Base-by-base conservation (phyloP, 2,113 vertebrate species). In the Ia io region DNA sequence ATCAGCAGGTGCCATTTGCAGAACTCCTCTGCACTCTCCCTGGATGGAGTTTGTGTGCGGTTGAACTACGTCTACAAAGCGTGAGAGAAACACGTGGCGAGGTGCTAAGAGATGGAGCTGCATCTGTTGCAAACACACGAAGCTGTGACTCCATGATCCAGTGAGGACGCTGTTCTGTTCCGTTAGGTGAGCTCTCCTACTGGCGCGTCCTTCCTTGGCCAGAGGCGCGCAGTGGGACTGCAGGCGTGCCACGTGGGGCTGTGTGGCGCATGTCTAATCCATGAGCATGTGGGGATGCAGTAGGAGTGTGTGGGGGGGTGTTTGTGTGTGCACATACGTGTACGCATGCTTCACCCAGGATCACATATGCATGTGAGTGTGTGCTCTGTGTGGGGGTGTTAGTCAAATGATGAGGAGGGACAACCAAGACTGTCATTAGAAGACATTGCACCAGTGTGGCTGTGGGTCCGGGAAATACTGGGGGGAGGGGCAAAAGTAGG, bases 201-300 rank as follows among this genome's bases (percentile, higher is more conserved):
- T 56, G 9, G 76, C 77, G 0, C 4, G 14, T 12, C 6, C 8
- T 42, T 20, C 30, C 47, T 30, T 6, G 84, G 30, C 16, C 32
- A 40, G 13, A 6, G 0, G 1, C 6, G 6, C 35, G 28, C 37
- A 59, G 1, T 44, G 1, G 12, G 71, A 37, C 14, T 30, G 3
- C 3, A 9, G 40, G 71, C 8, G 13, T 1, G 4, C 22, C 6
- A 1, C 2, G 3, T 32, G 65, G 6, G 32, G 6, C 5, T 28
- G 14, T 30, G 44, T n/a, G 9, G 74, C 11, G 4, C 18, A 25
- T 32, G 17, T 10, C 91, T 65, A 56, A 37, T 67, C 30, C 9
- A 22, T 47, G 53, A 42, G 14, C 9, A 16, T 4, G 25, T 53
- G 18, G 49, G n/a, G 47, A 1, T 1, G 0, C 40, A 40, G 7